phyloP scores from a whole-genome alignment of 2,888 invertebrate genomes.

The Pammene fasciana region DNA sequence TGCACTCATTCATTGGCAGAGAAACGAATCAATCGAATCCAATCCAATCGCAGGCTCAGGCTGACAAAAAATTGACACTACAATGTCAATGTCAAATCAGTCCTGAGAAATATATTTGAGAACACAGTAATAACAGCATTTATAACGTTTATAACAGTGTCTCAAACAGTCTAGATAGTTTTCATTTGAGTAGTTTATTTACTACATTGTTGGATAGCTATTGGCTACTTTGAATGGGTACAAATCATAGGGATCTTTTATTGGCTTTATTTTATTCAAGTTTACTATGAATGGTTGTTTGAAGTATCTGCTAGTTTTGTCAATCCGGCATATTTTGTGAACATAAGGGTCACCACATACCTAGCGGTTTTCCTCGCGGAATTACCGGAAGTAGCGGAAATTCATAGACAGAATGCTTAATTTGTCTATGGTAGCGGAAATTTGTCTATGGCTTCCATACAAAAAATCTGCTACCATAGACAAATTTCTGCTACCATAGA shows the following conservation, averaged over 20 bases:
- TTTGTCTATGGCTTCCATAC: too few species aligned
- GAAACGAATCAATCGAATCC: not conserved
- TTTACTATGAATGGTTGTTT: not conserved
- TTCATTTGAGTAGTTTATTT: not conserved
- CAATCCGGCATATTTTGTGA: not conserved
- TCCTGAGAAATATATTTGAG: not conserved
- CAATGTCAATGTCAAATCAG: constrained; percentile 1
- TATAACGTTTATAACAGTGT: constrained; percentile 19
- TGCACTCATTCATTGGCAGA: constrained; percentile 10
- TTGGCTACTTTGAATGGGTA: constrained; percentile 11
- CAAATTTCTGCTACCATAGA: too few species aligned
- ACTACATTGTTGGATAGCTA: not conserved
- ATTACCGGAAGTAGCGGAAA: too few species aligned
- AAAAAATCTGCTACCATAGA: too few species aligned
- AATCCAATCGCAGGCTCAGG: not conserved
- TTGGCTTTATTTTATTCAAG: not conserved
- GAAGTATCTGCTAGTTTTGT: not conserved
- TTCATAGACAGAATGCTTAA: too few species aligned
- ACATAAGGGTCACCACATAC: too few species aligned
- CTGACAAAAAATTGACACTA: too few species aligned
- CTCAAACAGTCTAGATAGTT: constrained; percentile 15
- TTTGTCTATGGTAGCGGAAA: too few species aligned
- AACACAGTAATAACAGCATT: not conserved
- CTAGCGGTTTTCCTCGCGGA: too few species aligned
- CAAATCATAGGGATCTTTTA: not conserved